Evolutionary conservation across 2,797 vertebrate species (phyloP).

Genomic region (Paguma larvata): DNA sequence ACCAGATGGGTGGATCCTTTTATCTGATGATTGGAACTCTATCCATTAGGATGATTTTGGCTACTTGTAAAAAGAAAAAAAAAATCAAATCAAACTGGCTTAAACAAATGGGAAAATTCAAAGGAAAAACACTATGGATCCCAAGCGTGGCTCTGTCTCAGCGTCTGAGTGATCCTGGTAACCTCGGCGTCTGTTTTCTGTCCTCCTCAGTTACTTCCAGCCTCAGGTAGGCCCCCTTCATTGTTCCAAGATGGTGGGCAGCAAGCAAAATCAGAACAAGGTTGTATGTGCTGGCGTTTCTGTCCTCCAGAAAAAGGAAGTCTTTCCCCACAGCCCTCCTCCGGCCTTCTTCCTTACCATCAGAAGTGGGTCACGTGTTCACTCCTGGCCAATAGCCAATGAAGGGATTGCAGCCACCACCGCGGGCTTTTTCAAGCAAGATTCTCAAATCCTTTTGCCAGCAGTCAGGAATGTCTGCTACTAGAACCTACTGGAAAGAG

Average conservation of each 20-base stretch:
- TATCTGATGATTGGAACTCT: not conserved
- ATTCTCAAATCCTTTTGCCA: not conserved
- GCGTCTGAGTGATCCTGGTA: not conserved
- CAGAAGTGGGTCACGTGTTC: not conserved
- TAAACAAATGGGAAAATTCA: conserved; percentile 1
- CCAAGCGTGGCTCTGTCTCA: not conserved
- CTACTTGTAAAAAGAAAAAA: not conserved
- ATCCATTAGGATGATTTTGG: not conserved
- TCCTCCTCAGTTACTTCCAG: too few relatives aligned
- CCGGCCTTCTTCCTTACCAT: not conserved
- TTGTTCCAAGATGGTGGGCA: not conserved
- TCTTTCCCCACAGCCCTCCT: not conserved
- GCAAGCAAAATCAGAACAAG: not conserved
- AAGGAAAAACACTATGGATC: not conserved
- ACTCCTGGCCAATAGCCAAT: not conserved
- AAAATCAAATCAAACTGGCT: not conserved
- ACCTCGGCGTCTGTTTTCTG: not conserved
- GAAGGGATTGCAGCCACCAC: not conserved
- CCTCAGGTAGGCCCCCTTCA: not conserved
- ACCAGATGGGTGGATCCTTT: not conserved
- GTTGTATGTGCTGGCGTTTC: not conserved
- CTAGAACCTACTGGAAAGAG: not conserved
- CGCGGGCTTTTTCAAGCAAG: not conserved
- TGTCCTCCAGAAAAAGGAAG: not conserved
- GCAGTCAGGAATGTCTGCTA: not conserved